Conservation (phyloP, 2,797 vertebrate species). For the Rhynchonycteris naso region DNA sequence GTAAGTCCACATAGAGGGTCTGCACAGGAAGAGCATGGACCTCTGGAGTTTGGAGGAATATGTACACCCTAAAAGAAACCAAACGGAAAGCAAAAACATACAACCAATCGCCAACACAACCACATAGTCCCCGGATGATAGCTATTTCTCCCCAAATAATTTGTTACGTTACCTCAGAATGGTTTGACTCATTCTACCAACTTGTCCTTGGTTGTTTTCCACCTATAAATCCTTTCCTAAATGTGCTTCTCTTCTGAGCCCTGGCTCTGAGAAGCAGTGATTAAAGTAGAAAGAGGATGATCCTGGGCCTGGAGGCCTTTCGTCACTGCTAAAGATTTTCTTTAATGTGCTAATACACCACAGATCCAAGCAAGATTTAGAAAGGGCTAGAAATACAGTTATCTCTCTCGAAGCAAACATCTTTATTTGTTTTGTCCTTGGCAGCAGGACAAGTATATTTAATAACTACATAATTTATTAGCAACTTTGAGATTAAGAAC, state of each 20-base stretch:
- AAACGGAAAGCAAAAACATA: background rate
- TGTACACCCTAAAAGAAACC: background rate
- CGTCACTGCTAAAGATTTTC: constrained; percentile 56
- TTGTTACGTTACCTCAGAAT: background rate
- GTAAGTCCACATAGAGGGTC: background rate
- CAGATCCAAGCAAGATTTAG: constrained; percentile 63
- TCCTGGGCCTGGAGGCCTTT: constrained; percentile 43
- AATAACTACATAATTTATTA: constrained; percentile 72
- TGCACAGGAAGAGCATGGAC: background rate
- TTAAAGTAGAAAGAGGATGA: constrained; percentile 41
- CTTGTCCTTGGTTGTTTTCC: constrained; percentile 57
- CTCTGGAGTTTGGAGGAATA: background rate
- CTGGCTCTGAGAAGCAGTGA: background rate
- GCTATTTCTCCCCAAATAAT: background rate
- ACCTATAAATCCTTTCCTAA: constrained; percentile 53
- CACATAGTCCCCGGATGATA: background rate
- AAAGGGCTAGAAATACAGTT: constrained; percentile 40
- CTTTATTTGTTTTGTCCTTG: constrained; percentile 74
- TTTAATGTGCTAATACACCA: constrained; percentile 66
- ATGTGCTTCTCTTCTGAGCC: constrained; percentile 30
- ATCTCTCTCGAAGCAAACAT: constrained; percentile 59
- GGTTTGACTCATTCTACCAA: constrained; percentile 44
- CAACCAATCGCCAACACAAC: background rate
- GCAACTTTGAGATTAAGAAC: constrained; percentile 67
- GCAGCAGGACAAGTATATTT: constrained; percentile 67